Evolutionary conservation across 2,797 vertebrate species (phyloP).

Genomic region (Percopsis omiscomaycus): DNA sequence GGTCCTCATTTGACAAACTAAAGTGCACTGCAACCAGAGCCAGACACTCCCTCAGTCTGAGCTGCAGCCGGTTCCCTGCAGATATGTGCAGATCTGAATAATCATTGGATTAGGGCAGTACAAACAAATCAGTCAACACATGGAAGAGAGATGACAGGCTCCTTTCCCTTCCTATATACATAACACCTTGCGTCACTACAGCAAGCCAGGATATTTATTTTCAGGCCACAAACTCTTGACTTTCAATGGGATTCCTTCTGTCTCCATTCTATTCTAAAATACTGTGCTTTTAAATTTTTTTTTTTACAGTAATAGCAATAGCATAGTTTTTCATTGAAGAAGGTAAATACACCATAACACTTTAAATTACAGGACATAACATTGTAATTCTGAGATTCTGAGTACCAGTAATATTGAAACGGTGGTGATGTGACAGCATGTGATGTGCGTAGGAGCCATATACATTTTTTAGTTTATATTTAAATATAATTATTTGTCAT

Average conservation of each 20-base stretch:
- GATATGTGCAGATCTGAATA: constrained; percentile 61
- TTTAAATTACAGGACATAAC: no score
- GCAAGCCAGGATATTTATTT: constrained; percentile 40
- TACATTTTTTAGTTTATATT: no score
- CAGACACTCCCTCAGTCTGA: constrained; percentile 37
- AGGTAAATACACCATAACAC: no score
- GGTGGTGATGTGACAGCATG: no score
- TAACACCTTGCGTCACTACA: constrained; percentile 26
- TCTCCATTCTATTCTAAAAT: neutral
- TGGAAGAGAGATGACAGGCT: constrained; percentile 22
- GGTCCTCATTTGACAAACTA: constrained; percentile 58
- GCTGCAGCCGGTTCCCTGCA: constrained; percentile 41
- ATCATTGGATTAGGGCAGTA: constrained; percentile 59
- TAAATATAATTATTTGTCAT: no score
- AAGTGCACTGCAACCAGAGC: constrained; percentile 53
- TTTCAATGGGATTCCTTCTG: neutral
- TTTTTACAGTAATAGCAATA: no score
- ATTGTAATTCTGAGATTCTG: no score
- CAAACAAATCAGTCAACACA: constrained; percentile 56
- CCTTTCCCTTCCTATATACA: constrained; percentile 23
- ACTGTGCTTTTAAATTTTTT: no score
- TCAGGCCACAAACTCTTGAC: constrained; percentile 35
- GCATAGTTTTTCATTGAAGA: no score
- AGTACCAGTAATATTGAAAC: no score
- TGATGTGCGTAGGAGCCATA: no score